Evolutionary conservation across 2,113 vertebrate species (phyloP), one percentile per base, ranked within the genome.

Genomic region (Nesogale talazaci): DNA sequence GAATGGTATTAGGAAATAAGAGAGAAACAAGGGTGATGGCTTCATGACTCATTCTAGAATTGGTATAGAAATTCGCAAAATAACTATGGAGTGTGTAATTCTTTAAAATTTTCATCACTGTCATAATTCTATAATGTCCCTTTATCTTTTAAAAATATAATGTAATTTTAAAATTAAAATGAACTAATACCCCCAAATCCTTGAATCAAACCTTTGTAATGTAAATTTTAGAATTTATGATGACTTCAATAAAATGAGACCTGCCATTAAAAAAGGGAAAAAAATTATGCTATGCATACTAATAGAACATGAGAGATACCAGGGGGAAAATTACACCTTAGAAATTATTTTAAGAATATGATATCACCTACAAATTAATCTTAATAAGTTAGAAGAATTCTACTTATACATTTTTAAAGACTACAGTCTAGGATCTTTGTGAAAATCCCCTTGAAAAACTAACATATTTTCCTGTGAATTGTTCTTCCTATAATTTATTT

Each of bases 91-190:
- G 78, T 79, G 85, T 0, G 34, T 72, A 76, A 81, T 92, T 86
- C 69, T 70, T 94, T 76, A 78, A 74, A 88, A 89, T 57, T 46
- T 70, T 90, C 86, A 81, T 93, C 29, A 52, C 31, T n/a, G 20
- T 31, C n/a, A 38, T 27, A 89, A 94, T 72, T 79, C 19, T 88
- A 9, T 88, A 92, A 86, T 31, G 15, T 69, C 12, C 67, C 36
- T 86, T 82, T 86, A 84, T 88, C 11, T 38, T 38, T 9, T 46
- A 6, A 46, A 46, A 46, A 46, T 46, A 46, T 46, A 10, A 46
- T 46, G 10, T 46, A 5, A 10, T 88, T 93, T 94, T 17, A 91
- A 91, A 93, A 75, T 89, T 81, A 90, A 93, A 93, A 90, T 72
- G 23, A n/a, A 91, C 56, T 3, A 84, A 56, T 65, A 42, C 4